These are phyloP conservation scores for Sinella curviseta DNA, from an alignment of 1,140 invertebrate genomes.

Conservation along the genomic window DNA sequence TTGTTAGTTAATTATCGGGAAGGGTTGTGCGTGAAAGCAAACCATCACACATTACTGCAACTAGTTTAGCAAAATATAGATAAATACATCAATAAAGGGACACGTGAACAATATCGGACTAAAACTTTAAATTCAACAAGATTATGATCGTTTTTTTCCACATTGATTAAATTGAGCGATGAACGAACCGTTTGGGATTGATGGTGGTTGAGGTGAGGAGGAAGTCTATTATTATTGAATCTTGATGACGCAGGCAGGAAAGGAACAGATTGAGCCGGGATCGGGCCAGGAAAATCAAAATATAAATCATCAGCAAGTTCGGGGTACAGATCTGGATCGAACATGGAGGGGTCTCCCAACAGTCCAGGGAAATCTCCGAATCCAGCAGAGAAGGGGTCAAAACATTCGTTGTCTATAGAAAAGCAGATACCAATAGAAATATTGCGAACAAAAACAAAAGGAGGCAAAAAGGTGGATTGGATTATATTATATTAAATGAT, in stretches of 20 bases:
- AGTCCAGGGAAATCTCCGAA: not conserved
- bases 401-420: conserved; percentile 18
- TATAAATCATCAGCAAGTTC: conserved; percentile 14
- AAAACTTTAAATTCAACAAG: too few species aligned
- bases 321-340: not conserved
- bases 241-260: conserved; percentile 9
- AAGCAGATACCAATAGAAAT: not conserved
- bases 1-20: too few species aligned
- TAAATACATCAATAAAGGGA: too few species aligned
- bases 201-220: not conserved
- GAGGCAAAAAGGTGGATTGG: not conserved
- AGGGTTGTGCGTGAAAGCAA: too few species aligned
- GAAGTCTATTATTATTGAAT: conserved; percentile 10
- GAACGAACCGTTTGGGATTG: conserved; percentile 2
- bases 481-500: not conserved
- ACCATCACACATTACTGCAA: too few species aligned
- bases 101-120: too few species aligned
- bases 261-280: conserved; percentile 3
- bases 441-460: not conserved
- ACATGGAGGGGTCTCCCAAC: not conserved
- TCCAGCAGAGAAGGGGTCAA: not conserved
- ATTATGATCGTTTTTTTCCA: too few species aligned
- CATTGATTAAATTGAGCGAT: not conserved
- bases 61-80: too few species aligned
- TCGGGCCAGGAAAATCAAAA: conserved; percentile 18